A percentile compares a stretch with the other conserved stretches of the same genome.
Evolutionary conservation across 2,113 vertebrate genomes (phyloP).

Genomic region (Helogale parvula): DNA sequence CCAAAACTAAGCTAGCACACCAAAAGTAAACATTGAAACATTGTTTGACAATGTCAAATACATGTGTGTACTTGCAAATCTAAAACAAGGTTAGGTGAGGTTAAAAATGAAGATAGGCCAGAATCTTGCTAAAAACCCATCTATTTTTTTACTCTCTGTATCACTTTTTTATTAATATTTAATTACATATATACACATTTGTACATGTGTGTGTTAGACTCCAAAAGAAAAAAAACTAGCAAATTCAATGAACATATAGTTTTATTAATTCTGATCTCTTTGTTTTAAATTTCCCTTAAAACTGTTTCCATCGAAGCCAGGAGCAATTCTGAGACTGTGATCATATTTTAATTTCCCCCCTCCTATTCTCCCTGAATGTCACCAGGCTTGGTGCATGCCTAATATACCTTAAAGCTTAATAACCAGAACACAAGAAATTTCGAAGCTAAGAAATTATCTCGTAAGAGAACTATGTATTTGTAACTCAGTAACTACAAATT

Average conservation of each 20-base stretch:
- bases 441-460: conserved; percentile 17
- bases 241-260: not conserved
- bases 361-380: not conserved
- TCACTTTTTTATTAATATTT: not conserved
- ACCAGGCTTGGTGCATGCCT: not conserved
- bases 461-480: not conserved
- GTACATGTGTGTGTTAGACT: not conserved
- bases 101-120: not conserved
- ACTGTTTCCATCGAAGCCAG: not conserved
- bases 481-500: not conserved
- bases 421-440: not conserved
- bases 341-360: not conserved
- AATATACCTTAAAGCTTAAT: not conserved
- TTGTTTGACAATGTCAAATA: not conserved
- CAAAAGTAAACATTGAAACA: not conserved
- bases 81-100: not conserved
- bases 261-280: not conserved
- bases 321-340: not conserved
- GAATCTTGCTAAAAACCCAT: not conserved
- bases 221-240: not conserved
- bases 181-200: not conserved
- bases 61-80: not conserved
- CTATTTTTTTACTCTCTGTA: not conserved
- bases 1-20: not conserved
- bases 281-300: conserved; percentile 8